These are phyloP conservation scores for Cherax destructor DNA, from an alignment of 1,140 invertebrate genomes.

Conservation along the genomic window DNA sequence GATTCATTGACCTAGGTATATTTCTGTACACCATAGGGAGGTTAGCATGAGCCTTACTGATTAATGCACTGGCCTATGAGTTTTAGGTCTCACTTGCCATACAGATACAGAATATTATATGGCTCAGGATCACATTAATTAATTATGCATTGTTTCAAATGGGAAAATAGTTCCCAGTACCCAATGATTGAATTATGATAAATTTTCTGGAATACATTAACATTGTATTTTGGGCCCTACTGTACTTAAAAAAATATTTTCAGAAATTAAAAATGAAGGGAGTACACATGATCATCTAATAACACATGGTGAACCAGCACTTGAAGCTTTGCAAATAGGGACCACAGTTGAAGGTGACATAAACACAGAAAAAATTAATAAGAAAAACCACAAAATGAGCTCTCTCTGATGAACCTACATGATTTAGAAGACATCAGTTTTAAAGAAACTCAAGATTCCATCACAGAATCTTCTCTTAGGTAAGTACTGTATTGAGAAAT, in stretches of 20 bases:
- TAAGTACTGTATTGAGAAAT: slow-evolving; percentile 3
- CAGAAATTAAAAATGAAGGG: slow-evolving; percentile 34
- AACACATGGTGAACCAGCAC: background rate
- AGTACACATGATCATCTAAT: background rate
- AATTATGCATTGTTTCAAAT: too few species aligned
- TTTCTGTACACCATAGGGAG: too few species aligned
- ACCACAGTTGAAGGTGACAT: background rate
- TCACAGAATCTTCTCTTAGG: slow-evolving; percentile 54
- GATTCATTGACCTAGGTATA: too few species aligned
- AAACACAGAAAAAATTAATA: background rate
- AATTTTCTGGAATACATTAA: too few species aligned
- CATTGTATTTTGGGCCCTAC: too few species aligned
- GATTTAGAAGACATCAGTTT: slow-evolving; percentile 26
- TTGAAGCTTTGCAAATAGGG: background rate
- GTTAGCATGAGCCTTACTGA: too few species aligned
- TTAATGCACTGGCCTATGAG: too few species aligned
- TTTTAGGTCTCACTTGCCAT: too few species aligned
- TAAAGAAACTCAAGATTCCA: slow-evolving; percentile 43
- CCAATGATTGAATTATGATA: too few species aligned
- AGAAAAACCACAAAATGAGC: background rate
- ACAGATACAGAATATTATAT: too few species aligned
- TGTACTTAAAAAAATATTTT: background rate
- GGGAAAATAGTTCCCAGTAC: too few species aligned
- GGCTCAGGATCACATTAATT: too few species aligned
- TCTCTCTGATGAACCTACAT: background rate